A percentile compares a stretch with the other conserved stretches of the same genome.
Evolutionary conservation across 37 sponge, comb jelly and placozoan species (phyloP).

Genomic region (Diacarnus erythraeanus): DNA sequence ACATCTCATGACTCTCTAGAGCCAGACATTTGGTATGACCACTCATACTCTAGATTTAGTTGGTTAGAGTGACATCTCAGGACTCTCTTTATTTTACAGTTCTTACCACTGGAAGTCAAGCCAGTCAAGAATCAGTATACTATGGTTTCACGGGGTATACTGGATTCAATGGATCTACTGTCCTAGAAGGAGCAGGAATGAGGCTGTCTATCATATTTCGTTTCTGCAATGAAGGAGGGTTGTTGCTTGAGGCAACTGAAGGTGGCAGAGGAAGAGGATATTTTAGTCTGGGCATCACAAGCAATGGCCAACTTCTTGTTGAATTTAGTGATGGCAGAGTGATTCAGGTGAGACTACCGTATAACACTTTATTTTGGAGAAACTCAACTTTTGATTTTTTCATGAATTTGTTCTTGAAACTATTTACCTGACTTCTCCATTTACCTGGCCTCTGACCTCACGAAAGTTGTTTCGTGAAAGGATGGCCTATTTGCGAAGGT

Average conservation of each 20-base stretch:
- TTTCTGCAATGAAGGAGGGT: conserved; percentile 28
- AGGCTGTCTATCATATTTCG: conserved; percentile 19
- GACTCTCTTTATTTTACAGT: not conserved
- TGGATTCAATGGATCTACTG: not conserved
- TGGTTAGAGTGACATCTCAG: too few relatives aligned
- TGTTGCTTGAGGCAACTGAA: conserved; percentile 20
- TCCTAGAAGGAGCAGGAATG: conserved; percentile 3
- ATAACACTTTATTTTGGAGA: too few relatives aligned
- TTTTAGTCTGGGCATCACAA: conserved; percentile 42
- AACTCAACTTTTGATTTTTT: too few relatives aligned
- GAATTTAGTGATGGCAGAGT: not conserved
- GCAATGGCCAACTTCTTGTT: conserved; percentile 3
- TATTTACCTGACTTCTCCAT: too few relatives aligned
- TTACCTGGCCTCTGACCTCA: too few relatives aligned
- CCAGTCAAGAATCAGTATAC: not conserved
- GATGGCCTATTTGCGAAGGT: too few relatives aligned
- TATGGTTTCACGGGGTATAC: conserved; percentile 3
- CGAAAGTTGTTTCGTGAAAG: too few relatives aligned
- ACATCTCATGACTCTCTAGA: too few relatives aligned
- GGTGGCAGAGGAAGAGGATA: not conserved
- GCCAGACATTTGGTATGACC: too few relatives aligned
- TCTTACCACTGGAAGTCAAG: not conserved
- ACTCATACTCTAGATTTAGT: too few relatives aligned
- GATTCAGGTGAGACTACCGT: too few relatives aligned
- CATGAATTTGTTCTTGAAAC: too few relatives aligned